Conservation (phyloP, 2,888 invertebrate genomes). For the Drosophila paranaensis region DNA sequence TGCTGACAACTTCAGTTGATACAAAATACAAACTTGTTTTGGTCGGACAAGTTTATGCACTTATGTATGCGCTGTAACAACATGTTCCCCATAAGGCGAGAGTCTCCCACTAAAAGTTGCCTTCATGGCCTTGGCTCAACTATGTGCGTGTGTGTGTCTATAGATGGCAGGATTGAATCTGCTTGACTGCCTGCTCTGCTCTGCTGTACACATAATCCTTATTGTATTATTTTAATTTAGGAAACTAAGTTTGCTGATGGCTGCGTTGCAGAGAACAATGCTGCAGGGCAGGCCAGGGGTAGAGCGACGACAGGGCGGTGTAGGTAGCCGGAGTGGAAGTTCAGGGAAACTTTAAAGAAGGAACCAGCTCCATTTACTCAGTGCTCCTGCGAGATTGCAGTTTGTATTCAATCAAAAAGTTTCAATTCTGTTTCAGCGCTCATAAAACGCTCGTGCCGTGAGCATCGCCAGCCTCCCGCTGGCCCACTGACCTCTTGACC, state of each 20-base stretch:
- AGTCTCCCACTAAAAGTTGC: constrained; percentile 22
- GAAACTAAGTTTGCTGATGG: constrained; percentile 61
- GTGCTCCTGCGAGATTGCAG: constrained; percentile 62
- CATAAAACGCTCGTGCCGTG: constrained; percentile 49
- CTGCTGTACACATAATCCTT: constrained; percentile 65
- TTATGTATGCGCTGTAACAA: neutral
- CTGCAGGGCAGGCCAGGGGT: neutral
- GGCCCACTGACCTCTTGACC: constrained; percentile 38
- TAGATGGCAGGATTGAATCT: constrained; percentile 6
- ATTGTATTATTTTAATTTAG: constrained; percentile 79
- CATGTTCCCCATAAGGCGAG: constrained; percentile 14
- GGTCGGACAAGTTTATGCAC: constrained; percentile 10
- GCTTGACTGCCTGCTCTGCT: constrained; percentile 41
- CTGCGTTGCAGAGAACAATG: constrained; percentile 23
- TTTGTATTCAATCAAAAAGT: constrained; percentile 79
- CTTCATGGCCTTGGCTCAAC: constrained; percentile 13
- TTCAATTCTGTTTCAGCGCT: constrained; percentile 67
- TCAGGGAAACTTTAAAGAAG: constrained; percentile 43
- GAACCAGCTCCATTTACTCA: constrained; percentile 43
- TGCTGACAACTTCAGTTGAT: constrained; percentile 15
- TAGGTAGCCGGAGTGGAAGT: constrained; percentile 41
- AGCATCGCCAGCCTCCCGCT: constrained; percentile 18
- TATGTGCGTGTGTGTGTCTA: neutral
- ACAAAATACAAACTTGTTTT: constrained; percentile 17
- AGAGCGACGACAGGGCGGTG: constrained; percentile 20